These are phyloP conservation scores for Sitophilus oryzae DNA, from an alignment of 1,140 invertebrate species.

Conservation along the genomic window DNA sequence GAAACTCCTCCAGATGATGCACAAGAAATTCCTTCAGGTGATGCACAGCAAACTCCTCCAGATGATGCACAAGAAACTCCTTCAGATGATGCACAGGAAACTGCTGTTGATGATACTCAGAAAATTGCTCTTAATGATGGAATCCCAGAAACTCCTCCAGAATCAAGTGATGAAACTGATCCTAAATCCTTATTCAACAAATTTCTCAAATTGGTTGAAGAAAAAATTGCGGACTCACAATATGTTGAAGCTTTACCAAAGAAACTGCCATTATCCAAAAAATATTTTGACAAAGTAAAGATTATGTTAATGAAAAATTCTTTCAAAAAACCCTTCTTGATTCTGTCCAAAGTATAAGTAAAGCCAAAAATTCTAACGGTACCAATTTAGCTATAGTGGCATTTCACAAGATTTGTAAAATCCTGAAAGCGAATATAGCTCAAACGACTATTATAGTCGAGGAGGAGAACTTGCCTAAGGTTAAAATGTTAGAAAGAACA, in stretches of 20 bases:
- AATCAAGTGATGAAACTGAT: no score
- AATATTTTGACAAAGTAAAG: conserved; percentile 19
- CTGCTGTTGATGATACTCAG: no score
- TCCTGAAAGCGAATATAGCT: conserved; percentile 16
- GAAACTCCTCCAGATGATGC: no score
- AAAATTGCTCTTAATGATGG: no score
- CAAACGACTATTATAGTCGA: conserved; percentile 22
- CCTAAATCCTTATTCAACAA: conserved; percentile 13
- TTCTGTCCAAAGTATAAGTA: conserved; percentile 13
- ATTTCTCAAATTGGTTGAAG: conserved; percentile 17
- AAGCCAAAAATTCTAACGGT: conserved; percentile 17
- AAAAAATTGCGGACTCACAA: conserved; percentile 9
- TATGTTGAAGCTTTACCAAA: conserved; percentile 17
- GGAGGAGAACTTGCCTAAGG: conserved; percentile 23
- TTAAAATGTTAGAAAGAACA: conserved; percentile 44
- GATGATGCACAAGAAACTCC: no score
- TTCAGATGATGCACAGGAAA: no score
- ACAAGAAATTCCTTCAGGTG: no score
- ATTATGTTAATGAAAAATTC: conserved; percentile 6
- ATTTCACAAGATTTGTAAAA: conserved; percentile 30
- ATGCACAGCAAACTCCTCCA: no score
- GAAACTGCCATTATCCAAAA: conserved; percentile 19
- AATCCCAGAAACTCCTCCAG: no score
- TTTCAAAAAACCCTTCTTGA: conserved; percentile 7
- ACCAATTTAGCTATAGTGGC: conserved; percentile 19